Conservation (phyloP, 2,888 invertebrate species). For the Germaria angustata region DNA sequence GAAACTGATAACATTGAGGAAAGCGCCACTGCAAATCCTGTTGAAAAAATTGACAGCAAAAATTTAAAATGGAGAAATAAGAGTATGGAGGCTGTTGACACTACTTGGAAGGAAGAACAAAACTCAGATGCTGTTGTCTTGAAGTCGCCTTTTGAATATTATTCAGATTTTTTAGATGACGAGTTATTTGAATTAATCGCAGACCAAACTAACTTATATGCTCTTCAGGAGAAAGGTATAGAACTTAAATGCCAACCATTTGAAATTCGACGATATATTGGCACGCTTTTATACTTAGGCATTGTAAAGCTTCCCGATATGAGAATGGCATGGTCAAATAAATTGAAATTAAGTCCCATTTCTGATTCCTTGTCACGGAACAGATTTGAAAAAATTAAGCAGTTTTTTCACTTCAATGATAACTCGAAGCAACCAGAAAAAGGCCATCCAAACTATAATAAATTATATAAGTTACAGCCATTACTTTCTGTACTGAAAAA, state of each 20-base stretch:
- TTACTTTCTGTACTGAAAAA: neutral
- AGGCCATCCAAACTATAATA: neutral
- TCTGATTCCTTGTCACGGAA: too few relatives aligned
- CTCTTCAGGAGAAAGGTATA: too few relatives aligned
- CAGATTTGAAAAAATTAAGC: too few relatives aligned
- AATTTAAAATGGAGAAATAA: neutral
- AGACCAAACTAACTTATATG: neutral
- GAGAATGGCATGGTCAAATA: neutral
- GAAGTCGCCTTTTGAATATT: neutral
- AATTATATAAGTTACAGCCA: neutral
- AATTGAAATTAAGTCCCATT: too few relatives aligned
- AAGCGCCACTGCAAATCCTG: neutral
- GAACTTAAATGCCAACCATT: too few relatives aligned
- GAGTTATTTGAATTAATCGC: neutral
- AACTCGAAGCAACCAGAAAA: too few relatives aligned
- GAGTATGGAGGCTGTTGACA: neutral
- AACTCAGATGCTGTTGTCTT: too few relatives aligned
- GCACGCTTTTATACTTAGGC: neutral
- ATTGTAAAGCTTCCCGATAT: neutral
- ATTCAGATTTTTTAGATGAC: neutral
- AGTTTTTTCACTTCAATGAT: too few relatives aligned
- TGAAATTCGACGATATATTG: neutral
- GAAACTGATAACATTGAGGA: neutral
- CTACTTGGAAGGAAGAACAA: neutral
- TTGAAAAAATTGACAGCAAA: neutral